Evolutionary conservation across 2,797 vertebrate genomes (phyloP).

Genomic region (Coracias cyanogaster): DNA sequence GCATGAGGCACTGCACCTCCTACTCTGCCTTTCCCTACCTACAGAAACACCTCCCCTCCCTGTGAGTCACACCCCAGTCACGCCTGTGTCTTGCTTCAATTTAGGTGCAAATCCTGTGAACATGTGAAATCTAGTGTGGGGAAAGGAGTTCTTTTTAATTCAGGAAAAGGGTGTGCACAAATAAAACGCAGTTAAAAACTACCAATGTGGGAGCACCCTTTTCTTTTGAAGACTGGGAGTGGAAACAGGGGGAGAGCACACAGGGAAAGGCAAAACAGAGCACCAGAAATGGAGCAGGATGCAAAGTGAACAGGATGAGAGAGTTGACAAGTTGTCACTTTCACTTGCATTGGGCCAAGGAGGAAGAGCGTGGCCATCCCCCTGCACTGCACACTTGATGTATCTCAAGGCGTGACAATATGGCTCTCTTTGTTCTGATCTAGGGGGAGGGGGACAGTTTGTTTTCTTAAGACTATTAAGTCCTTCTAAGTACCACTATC

Average conservation of each 20-base stretch:
- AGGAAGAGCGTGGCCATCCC: background rate
- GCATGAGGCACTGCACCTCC: background rate
- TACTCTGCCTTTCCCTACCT: background rate
- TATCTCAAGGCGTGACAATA: conserved; percentile 71
- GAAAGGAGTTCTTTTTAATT: background rate
- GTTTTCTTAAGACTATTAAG: conserved; percentile 81
- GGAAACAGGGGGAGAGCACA: conserved; percentile 24
- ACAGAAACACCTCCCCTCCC: background rate
- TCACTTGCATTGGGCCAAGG: background rate
- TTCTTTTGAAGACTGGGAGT: conserved; percentile 40
- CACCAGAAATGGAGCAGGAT: conserved; percentile 14
- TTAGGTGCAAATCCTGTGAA: background rate
- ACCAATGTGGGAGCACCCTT: background rate
- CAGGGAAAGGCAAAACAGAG: conserved; percentile 48
- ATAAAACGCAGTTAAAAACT: background rate
- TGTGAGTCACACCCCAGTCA: background rate
- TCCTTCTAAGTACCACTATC: conserved; percentile 78
- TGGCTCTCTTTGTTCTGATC: conserved; percentile 56
- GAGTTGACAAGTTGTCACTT: conserved; percentile 74
- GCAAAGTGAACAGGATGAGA: conserved; percentile 72
- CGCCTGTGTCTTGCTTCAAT: background rate
- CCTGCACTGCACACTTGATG: conserved; percentile 17
- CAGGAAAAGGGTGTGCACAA: conserved; percentile 12
- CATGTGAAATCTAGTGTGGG: background rate
- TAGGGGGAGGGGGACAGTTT: conserved; percentile 48